Evolutionary conservation across 2,113 vertebrate species (phyloP).

Genomic region (Symphodus melops): DNA sequence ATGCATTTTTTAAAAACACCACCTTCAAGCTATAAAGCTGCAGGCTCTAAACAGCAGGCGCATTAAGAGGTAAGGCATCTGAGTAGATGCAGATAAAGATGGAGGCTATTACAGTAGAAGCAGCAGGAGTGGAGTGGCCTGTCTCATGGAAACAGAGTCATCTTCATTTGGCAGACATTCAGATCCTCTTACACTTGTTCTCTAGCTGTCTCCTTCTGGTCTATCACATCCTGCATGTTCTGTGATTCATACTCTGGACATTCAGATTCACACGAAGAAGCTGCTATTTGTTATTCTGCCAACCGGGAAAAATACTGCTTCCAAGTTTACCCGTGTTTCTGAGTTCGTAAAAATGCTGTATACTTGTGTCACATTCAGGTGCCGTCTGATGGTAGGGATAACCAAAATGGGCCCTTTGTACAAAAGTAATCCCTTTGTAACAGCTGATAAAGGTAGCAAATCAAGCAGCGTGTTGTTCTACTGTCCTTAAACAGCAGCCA

Average conservation of each 20-base stretch:
- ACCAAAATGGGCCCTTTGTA: constrained; percentile 8
- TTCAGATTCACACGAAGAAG: constrained; percentile 8
- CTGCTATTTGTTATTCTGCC: background rate
- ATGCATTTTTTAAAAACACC: background rate
- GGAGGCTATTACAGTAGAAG: constrained; percentile 37
- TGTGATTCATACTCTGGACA: constrained; percentile 12
- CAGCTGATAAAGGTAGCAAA: background rate
- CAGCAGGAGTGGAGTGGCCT: constrained; percentile 19
- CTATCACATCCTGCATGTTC: constrained; percentile 18
- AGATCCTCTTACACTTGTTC: constrained; percentile 31
- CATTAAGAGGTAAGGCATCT: constrained; percentile 34
- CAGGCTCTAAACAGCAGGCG: constrained; percentile 4
- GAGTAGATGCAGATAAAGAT: constrained; percentile 44
- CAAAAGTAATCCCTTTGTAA: background rate
- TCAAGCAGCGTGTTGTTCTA: background rate
- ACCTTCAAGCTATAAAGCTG: constrained; percentile 17
- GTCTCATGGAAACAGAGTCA: constrained; percentile 42
- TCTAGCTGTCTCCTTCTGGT: constrained; percentile 25
- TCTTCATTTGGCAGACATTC: constrained; percentile 49
- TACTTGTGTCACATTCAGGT: background rate
- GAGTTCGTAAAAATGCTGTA: background rate
- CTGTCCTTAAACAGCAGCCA: background rate
- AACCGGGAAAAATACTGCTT: constrained; percentile 12
- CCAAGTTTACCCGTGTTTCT: background rate
- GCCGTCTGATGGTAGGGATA: background rate